These are phyloP conservation scores for Torymus tubicola DNA, from an alignment of 2,888 invertebrate species.

Conservation along the genomic window DNA sequence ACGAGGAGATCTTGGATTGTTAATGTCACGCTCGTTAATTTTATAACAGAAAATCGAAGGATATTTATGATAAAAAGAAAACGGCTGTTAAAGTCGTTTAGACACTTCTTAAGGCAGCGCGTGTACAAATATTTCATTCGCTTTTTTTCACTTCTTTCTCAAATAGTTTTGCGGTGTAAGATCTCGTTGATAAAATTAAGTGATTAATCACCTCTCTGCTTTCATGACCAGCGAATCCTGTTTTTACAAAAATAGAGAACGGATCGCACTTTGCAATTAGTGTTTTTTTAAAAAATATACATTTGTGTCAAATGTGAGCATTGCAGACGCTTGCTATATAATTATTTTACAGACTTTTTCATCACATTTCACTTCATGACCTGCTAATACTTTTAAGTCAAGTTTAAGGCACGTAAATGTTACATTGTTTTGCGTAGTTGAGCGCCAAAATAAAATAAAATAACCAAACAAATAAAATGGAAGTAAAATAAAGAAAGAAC, in stretches of 20 bases:
- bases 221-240: not conserved
- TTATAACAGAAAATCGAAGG: conserved; percentile 35
- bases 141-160: not conserved
- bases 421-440: not conserved
- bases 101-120: not conserved
- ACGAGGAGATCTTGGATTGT: conserved; percentile 1
- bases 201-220: conserved; percentile 5
- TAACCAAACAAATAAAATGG: conserved; percentile 6
- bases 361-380: conserved; percentile 27
- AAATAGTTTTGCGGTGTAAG: not conserved
- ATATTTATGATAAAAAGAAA: conserved; percentile 23
- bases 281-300: conserved; percentile 21
- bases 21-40: conserved; percentile 46
- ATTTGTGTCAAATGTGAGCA: conserved; percentile 25
- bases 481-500: conserved; percentile 8
- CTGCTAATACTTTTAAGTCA: conserved; percentile 20
- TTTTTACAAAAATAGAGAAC: conserved; percentile 45
- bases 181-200: conserved; percentile 16
- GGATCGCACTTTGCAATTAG: not conserved
- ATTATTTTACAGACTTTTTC: conserved; percentile 32
- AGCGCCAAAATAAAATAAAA: not conserved
- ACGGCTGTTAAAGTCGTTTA: not conserved
- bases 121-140: not conserved
- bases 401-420: conserved; percentile 34
- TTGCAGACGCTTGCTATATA: conserved; percentile 11